Percentiles rank a stretch among this genome's conserved stretches.
These are phyloP conservation scores for Psix sp. DNA, from an alignment of 1,140 invertebrate species.

Conservation along the genomic window DNA sequence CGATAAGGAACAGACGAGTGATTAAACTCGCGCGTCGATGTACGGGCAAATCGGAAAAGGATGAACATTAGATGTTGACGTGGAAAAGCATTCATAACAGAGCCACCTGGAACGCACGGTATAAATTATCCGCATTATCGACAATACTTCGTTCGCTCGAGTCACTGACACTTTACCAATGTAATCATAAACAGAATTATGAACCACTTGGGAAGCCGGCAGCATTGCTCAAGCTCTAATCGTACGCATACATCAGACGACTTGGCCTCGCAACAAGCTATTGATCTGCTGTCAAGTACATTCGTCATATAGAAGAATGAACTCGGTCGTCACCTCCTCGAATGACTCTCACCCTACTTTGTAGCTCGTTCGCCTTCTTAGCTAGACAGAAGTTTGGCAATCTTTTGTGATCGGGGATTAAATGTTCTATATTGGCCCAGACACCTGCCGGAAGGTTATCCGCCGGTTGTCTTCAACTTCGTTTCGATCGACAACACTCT, in stretches of 20 bases:
- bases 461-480: too few relatives aligned
- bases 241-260: slow-evolving; percentile 32
- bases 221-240: slow-evolving; percentile 33
- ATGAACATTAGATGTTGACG: slow-evolving; percentile 34
- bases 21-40: too few relatives aligned
- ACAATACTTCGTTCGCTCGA: slow-evolving; percentile 24
- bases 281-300: slow-evolving; percentile 38
- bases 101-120: slow-evolving; percentile 18
- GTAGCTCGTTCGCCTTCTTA: too few relatives aligned
- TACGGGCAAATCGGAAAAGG: slow-evolving; percentile 11
- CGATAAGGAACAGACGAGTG: too few relatives aligned
- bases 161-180: slow-evolving; percentile 55
- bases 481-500: too few relatives aligned
- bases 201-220: slow-evolving; percentile 48
- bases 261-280: slow-evolving; percentile 24
- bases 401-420: too few relatives aligned
- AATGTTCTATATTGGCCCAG: too few relatives aligned
- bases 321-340: slow-evolving; percentile 12
- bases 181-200: slow-evolving; percentile 54
- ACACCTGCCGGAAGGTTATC: too few relatives aligned
- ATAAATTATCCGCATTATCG: slow-evolving; percentile 53
- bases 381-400: too few relatives aligned
- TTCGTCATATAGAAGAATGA: slow-evolving; percentile 43
- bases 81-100: slow-evolving; percentile 22
- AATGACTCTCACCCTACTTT: neutral